Conservation (phyloP, 2,797 vertebrate genomes). For the Perodicticus potto region DNA sequence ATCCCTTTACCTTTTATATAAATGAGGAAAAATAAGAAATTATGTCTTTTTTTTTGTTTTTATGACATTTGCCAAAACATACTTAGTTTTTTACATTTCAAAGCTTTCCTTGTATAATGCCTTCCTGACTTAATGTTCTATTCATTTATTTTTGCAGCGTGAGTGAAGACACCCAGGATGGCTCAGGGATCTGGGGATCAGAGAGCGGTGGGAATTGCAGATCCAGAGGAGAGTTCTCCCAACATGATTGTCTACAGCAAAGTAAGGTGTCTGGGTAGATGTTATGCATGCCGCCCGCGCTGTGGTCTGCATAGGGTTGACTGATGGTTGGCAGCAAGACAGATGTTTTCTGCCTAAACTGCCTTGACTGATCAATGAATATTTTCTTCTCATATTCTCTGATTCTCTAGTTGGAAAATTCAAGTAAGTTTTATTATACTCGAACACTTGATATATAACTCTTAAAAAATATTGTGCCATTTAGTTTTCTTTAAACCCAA, state of each 20-base stretch:
- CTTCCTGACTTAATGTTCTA: conserved; percentile 44
- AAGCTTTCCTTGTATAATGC: fast-evolving
- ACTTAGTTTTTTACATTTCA: neutral
- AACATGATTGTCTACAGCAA: conserved; percentile 99
- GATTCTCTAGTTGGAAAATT: conserved; percentile 26
- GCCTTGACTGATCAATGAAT: conserved; percentile 14
- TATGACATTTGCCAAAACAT: conserved; percentile 15
- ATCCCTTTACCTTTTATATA: neutral
- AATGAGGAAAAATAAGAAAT: conserved; percentile 28
- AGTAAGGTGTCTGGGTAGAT: conserved; percentile 87
- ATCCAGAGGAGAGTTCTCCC: conserved; percentile 95
- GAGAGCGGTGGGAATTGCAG: conserved; percentile 87
- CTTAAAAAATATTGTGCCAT: neutral
- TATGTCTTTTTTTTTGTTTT: conserved; percentile 56
- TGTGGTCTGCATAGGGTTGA: neutral
- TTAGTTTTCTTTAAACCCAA: conserved; percentile 52
- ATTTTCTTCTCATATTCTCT: conserved; percentile 25
- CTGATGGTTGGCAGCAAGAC: neutral
- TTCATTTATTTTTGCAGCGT: conserved; percentile 84
- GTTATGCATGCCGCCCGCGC: neutral
- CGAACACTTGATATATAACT: neutral
- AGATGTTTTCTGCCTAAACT: conserved; percentile 35
- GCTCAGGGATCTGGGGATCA: conserved; percentile 93
- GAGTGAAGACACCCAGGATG: conserved; percentile 89
- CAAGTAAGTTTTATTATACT: conserved; percentile 14